Evolutionary conservation across 2,797 vertebrate species (phyloP), one percentile per base, ranked within the genome.

Genomic region (Orestias chungarensis): DNA sequence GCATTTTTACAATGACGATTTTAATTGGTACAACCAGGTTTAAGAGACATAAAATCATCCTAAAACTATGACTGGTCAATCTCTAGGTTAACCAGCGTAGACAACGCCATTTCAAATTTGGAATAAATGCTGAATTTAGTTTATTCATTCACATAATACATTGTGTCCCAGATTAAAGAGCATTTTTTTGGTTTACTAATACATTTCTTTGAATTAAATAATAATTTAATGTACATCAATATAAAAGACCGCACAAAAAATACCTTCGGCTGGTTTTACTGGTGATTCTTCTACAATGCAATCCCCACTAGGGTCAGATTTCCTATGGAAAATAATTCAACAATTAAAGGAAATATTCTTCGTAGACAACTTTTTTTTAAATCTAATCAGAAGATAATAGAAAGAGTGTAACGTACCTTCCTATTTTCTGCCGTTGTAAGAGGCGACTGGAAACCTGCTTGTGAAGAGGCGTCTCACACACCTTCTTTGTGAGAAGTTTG

Each of bases 281-380:
- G 98, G 98, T 57, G 98, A 98, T 83, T 99, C 98, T 84, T 99
- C 97, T 49, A 99, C 96, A 64, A 99, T 82, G 59, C 80, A 88
- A 25, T 94, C 80, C n/a, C 95, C 94, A 74, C 81, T 89, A 52
- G 94, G 91, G 68, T 92, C 93, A 50, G 96, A 96, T 57, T 88
- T 94, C 87, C 98, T 99, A 78, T 43, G 20, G 12, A 29, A 52
- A 55, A 88, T 1, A 44, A 27, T 42, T 20, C 0, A 59, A 29
- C 18, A 54, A 9, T 43, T 20, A n/a, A 44, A 3, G 3, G 7
- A 25, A 50, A 40, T 6, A 35, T 27, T 35, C 33, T 31, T n/a
- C 27, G 0, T 27, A 66, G 4, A 47, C 2, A 54, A 9, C n/a
- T n/a, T n/a, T n/a, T n/a, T n/a, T n/a, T n/a, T n/a, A n/a, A n/a